A percentile compares a stretch with the other conserved stretches of the same genome.
phyloP scores from a whole-genome alignment of 2,888 invertebrate species.

The Tetragonula carbonaria region DNA sequence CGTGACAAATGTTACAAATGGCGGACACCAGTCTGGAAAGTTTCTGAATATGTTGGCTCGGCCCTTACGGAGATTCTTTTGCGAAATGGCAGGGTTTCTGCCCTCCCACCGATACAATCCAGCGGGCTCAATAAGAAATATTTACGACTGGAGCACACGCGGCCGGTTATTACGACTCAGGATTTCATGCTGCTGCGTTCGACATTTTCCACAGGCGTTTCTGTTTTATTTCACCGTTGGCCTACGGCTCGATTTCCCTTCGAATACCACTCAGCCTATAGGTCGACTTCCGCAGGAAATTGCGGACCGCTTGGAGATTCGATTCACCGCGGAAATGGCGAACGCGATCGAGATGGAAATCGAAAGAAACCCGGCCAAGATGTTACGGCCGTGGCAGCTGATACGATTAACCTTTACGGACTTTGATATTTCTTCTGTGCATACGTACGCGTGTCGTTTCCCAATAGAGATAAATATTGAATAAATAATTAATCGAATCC shows the following conservation, averaged over 20 bases:
- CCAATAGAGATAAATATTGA: neutral
- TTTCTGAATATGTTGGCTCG: slow-evolving; percentile 39
- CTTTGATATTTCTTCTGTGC: neutral
- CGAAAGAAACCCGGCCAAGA: neutral
- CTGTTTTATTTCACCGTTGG: slow-evolving; percentile 39
- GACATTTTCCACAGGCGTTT: slow-evolving; percentile 44
- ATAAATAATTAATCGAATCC: neutral
- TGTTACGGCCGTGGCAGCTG: neutral
- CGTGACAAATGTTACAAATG: slow-evolving; percentile 22
- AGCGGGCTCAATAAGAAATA: slow-evolving; percentile 62
- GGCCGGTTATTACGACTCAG: slow-evolving; percentile 57
- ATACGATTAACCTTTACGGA: slow-evolving; percentile 11
- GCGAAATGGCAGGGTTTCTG: slow-evolving; percentile 20
- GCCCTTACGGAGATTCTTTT: slow-evolving; percentile 29
- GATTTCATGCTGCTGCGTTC: slow-evolving; percentile 49
- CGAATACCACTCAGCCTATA: slow-evolving; percentile 1
- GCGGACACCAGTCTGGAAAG: slow-evolving; percentile 49
- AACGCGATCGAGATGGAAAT: slow-evolving; percentile 29
- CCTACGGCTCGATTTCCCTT: slow-evolving; percentile 31
- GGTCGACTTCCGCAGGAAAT: slow-evolving; percentile 25
- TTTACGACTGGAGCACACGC: slow-evolving; percentile 61
- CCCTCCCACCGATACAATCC: slow-evolving; percentile 44
- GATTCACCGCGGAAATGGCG: slow-evolving; percentile 14
- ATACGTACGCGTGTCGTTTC: neutral
- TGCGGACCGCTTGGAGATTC: slow-evolving; percentile 12